These are phyloP conservation scores for Rallus crepitans DNA, from an alignment of 2,797 vertebrate genomes.

Conservation along the genomic window DNA sequence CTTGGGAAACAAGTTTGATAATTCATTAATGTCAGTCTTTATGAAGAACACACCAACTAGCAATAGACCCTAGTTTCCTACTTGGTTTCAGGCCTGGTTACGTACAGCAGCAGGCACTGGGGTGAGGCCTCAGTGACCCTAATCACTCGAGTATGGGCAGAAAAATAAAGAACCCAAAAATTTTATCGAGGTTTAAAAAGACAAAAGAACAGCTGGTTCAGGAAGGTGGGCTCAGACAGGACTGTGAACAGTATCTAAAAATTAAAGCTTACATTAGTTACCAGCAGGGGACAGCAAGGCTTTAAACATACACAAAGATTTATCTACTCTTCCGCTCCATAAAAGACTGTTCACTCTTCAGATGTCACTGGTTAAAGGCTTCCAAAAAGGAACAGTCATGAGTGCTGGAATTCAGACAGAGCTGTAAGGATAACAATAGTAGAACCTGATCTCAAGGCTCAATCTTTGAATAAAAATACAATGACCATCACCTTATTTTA, in stretches of 20 bases:
- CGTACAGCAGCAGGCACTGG: not conserved
- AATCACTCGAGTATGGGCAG: not conserved
- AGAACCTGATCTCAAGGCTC: not conserved
- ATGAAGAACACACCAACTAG: not conserved
- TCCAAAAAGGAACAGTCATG: not conserved
- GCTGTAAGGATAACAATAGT: not conserved
- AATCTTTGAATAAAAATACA: not conserved
- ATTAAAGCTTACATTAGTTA: not conserved
- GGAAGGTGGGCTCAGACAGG: not conserved
- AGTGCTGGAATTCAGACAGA: not conserved
- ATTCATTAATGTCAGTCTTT: not conserved
- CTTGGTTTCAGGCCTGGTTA: not conserved
- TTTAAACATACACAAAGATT: not conserved
- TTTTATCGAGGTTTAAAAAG: not conserved
- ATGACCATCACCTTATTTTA: not conserved
- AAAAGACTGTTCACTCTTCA: not conserved
- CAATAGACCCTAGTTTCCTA: not conserved
- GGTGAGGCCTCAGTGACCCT: not conserved
- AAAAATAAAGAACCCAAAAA: not conserved
- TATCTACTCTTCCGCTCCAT: not conserved
- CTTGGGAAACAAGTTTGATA: not conserved
- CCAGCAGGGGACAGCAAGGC: constrained; percentile 57
- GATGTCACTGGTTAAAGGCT: not conserved
- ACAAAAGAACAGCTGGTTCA: not conserved
- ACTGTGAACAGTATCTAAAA: not conserved